Percentiles rank a stretch among this genome's conserved stretches.
phyloP scores from a whole-genome alignment of 2,797 vertebrate species.

The Myotis pilosus region DNA sequence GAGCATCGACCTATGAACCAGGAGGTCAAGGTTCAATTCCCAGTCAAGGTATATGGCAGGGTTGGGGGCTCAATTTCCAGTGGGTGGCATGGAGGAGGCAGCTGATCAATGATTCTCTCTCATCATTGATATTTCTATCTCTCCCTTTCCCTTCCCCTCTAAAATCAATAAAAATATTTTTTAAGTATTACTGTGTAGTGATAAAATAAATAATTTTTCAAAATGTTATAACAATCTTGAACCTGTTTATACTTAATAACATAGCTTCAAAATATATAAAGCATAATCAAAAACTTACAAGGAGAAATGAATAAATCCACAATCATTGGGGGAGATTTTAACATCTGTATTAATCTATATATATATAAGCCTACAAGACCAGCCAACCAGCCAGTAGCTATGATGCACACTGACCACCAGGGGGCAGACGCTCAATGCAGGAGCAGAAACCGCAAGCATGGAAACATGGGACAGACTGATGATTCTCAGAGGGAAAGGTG shows the following conservation, averaged over 20 bases:
- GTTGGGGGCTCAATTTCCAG: no score
- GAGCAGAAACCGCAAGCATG: no score
- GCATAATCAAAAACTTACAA: slow-evolving; percentile 25
- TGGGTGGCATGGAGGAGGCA: neutral
- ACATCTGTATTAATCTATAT: neutral
- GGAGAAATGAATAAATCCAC: neutral
- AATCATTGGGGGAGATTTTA: neutral
- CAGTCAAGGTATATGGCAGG: neutral
- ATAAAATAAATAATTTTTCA: neutral
- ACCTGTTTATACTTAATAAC: neutral
- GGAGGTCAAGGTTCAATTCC: neutral
- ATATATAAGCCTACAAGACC: no score
- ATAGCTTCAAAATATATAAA: slow-evolving; percentile 24
- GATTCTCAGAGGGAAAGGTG: no score
- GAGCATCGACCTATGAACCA: no score
- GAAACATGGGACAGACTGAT: no score
- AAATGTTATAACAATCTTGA: neutral
- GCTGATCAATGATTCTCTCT: neutral
- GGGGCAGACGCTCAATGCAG: no score
- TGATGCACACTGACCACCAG: no score
- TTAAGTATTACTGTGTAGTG: neutral
- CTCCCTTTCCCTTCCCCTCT: neutral
- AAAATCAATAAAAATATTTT: neutral
- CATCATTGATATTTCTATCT: neutral
- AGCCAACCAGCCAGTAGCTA: no score